Base-by-base conservation (phyloP, 1,140 invertebrate genomes). In the Pectinophora gossypiella region DNA sequence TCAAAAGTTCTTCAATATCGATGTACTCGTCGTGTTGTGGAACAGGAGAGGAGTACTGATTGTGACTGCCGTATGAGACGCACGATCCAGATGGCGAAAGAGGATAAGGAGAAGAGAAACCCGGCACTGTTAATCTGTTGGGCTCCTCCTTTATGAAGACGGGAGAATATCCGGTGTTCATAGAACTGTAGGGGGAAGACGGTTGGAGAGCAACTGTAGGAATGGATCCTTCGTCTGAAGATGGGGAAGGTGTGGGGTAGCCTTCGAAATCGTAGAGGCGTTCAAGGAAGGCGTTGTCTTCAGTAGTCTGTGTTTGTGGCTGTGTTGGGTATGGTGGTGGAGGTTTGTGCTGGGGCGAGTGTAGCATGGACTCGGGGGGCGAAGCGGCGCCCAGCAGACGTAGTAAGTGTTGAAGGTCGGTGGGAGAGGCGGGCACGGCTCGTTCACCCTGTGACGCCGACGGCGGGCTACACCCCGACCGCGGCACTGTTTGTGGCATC, bases 401-500 rank as follows among this genome's bases (percentile, higher is more conserved):
- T 56, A 89, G 68, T 16, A 89, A 72, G 76, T 91, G 86, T 66
- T 90, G 88, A 68, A 91, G 54, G 73, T 90, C 78, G 68, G 90
- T 80, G 65, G 92, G 79, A 59, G 91, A 89, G 57, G 90, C 68
- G 56, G 90, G 89, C 22, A 89, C 87, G 58, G 91, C 87, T 61
- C 86, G 78, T 57, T 89, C 89, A 66, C 90, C 89, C 56, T 94
- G 92, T 57, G 95, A 88, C 19, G 95, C 89, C 22, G 94, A 95
- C 66, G 93, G 92, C 51, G 92, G 90, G 74, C 92, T 93, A 72
- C 91, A 92, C 79, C 92, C 91, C 63, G 92, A 90, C 56, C 92
- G 90, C 19, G 94, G 94, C 69, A 94, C 93, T 51, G 91, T 94
- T 86, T 95, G 94, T 86, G 94, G 92, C 94, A 95, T 95, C 94